These are phyloP conservation scores for Gerosis bhagava DNA, from an alignment of 2,888 invertebrate species.

Conservation along the genomic window DNA sequence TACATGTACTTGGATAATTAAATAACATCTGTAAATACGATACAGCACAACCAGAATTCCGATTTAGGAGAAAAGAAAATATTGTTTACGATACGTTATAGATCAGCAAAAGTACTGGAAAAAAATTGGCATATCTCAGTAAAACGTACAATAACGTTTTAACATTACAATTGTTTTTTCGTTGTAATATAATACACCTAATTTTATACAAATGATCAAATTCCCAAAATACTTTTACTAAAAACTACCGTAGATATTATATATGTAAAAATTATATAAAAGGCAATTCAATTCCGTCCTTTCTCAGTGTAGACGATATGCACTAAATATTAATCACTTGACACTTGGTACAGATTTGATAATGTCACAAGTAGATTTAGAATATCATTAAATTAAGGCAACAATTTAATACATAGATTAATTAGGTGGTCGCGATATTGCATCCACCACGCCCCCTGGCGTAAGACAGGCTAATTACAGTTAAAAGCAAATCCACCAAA, in stretches of 20 bases:
- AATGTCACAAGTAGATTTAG: constrained; percentile 42
- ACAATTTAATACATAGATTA: constrained; percentile 51
- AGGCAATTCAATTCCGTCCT: constrained; percentile 55
- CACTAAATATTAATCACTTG: constrained; percentile 41
- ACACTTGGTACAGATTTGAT: constrained; percentile 43
- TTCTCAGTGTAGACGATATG: constrained; percentile 43
- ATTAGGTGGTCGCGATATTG: too few species aligned
- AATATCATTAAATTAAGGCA: constrained; percentile 63
- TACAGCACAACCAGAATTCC: too few species aligned
- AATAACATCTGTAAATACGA: too few species aligned
- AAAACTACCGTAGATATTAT: constrained; percentile 31
- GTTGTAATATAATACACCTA: constrained; percentile 53
- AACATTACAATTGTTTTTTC: constrained; percentile 42
- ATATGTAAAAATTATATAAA: constrained; percentile 39
- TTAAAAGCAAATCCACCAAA: too few species aligned
- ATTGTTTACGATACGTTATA: too few species aligned
- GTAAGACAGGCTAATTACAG: too few species aligned
- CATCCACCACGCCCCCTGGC: too few species aligned
- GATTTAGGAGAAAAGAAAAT: too few species aligned
- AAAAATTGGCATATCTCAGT: constrained; percentile 10
- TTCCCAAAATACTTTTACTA: constrained; percentile 33
- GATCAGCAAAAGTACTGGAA: too few species aligned
- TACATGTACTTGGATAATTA: too few species aligned
- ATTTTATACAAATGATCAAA: constrained; percentile 32
- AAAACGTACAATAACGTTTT: constrained; percentile 8